Evolutionary conservation across 2,113 vertebrate genomes (phyloP).

Genomic region (Ovis canadensis): DNA sequence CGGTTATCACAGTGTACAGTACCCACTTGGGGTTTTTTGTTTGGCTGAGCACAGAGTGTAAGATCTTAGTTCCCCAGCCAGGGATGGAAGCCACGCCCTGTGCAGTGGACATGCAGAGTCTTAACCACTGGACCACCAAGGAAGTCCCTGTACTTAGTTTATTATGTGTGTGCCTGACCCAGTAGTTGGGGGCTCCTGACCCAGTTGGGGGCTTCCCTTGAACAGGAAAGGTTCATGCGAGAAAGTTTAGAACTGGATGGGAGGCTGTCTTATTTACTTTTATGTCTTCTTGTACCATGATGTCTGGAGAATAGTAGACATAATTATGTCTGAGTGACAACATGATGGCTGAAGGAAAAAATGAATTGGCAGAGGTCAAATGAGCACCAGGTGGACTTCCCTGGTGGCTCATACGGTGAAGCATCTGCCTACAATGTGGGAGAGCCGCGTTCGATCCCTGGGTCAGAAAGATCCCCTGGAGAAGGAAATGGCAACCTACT

Average conservation of each 20-base stretch:
- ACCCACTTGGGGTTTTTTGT: neutral
- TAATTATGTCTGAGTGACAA: neutral
- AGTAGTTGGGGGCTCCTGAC: neutral
- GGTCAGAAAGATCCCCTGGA: neutral
- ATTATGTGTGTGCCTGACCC: neutral
- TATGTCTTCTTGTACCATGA: neutral
- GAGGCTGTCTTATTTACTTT: neutral
- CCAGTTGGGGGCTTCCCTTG: neutral
- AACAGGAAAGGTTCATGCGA: neutral
- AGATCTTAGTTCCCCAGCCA: neutral
- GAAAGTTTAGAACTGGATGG: neutral
- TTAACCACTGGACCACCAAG: neutral
- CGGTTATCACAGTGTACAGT: too few species aligned
- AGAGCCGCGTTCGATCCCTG: neutral
- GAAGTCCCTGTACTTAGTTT: neutral
- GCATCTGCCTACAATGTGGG: neutral
- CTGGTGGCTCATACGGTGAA: neutral
- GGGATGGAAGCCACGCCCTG: neutral
- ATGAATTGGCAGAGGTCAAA: neutral
- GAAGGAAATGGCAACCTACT: neutral
- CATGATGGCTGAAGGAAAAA: neutral
- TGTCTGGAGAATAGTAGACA: neutral
- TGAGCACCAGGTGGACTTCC: neutral
- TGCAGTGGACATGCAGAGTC: neutral
- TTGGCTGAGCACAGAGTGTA: neutral